Evolutionary conservation across 2,797 vertebrate species (phyloP).

Genomic region (Channallabes apus): DNA sequence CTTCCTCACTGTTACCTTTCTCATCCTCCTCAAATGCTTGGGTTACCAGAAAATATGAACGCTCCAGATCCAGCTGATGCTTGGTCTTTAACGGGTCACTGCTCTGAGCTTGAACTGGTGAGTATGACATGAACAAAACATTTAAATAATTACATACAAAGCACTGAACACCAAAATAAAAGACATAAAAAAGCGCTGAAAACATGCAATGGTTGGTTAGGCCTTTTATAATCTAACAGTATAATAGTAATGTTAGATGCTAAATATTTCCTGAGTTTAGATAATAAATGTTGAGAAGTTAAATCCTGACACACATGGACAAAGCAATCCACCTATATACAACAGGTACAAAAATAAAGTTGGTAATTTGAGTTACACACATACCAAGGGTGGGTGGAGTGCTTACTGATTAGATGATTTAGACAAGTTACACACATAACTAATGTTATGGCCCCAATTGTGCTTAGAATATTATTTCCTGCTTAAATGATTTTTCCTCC

Average conservation of each 20-base stretch:
- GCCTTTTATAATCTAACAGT: no score
- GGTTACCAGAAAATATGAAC: constrained; percentile 93
- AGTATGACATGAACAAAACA: constrained; percentile 3
- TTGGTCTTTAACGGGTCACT: constrained; percentile 90
- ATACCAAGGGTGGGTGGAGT: neutral
- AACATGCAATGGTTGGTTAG: neutral
- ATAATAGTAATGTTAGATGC: neutral
- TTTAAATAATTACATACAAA: neutral
- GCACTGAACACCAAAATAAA: neutral
- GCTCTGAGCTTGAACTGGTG: constrained; percentile 86
- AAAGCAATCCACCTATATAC: neutral
- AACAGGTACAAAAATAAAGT: neutral
- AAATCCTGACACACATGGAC: neutral
- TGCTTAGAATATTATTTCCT: neutral
- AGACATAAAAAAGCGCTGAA: neutral
- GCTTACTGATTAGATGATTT: neutral
- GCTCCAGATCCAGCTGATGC: constrained; percentile 92
- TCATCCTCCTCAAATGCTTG: constrained; percentile 98
- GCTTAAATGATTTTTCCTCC: neutral
- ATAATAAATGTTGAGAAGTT: neutral
- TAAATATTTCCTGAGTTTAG: neutral
- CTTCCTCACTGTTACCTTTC: constrained; percentile 89
- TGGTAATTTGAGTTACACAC: neutral
- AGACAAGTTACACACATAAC: neutral
- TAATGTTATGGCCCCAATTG: neutral